These are phyloP conservation scores for Lithophane semibrunnea DNA, from an alignment of 2,888 invertebrate genomes.

Conservation along the genomic window DNA sequence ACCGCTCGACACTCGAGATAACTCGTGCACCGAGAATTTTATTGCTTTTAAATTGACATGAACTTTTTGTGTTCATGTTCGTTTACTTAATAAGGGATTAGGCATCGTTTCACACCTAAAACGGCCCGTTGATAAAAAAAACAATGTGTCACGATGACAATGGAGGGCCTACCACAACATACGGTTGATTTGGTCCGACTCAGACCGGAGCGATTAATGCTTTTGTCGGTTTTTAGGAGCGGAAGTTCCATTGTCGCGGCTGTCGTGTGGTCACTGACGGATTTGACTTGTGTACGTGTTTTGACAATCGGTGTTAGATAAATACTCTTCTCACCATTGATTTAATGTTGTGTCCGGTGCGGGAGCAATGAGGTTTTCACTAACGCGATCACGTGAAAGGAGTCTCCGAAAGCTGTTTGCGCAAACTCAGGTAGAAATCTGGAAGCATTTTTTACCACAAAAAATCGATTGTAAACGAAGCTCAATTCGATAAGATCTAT, in stretches of 20 bases:
- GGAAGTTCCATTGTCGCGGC: conserved; percentile 81
- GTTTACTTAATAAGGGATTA: conserved; percentile 73
- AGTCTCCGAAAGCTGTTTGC: conserved; percentile 66
- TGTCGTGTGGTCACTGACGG: conserved; percentile 80
- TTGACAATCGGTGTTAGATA: conserved; percentile 82
- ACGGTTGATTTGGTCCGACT: conserved; percentile 69
- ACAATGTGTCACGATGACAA: conserved; percentile 68
- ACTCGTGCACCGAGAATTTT: conserved; percentile 73
- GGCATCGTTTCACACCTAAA: conserved; percentile 80
- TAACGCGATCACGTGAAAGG: conserved; percentile 56
- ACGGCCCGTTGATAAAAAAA: conserved; percentile 67
- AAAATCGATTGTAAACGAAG: conserved; percentile 67
- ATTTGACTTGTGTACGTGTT: conserved; percentile 83
- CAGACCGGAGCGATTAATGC: conserved; percentile 73
- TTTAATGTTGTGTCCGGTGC: conserved; percentile 72
- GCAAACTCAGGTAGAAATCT: conserved; percentile 74
- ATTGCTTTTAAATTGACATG: conserved; percentile 80
- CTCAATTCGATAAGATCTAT: conserved; percentile 77
- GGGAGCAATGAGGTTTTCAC: conserved; percentile 61
- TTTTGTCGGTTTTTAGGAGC: conserved; percentile 78
- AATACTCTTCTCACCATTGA: conserved; percentile 70
- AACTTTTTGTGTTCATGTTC: conserved; percentile 72
- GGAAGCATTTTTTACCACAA: conserved; percentile 59
- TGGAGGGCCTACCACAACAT: conserved; percentile 76
- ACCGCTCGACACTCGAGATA: conserved; percentile 77